Evolutionary conservation across 1,140 invertebrate genomes (phyloP), one percentile per base, ranked within the genome.

Genomic region (Drosophila mayri): DNA sequence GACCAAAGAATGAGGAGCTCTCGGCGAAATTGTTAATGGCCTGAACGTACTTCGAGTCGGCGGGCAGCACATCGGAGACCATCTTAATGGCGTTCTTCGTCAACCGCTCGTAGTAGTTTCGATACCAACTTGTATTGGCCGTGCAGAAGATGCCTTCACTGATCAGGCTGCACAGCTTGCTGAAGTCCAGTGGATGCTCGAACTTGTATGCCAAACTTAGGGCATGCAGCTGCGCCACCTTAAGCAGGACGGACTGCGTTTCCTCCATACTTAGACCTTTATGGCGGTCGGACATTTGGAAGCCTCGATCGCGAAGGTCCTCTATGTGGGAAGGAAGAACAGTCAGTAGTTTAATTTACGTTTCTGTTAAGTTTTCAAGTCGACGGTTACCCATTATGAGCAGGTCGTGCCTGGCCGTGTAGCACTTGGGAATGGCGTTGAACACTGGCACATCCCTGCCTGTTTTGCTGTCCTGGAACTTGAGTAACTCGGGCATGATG

Each of bases 41-140:
- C 1, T 90, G 91, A 76, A 96, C 92, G 64, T 96, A 95, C 66
- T 94, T 94, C 3, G 94, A 93, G 67, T 93, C 91, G 77, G 92
- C 85, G 5, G 94, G 93, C 32, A 96, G 90, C 16, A 94, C 94
- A 63, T 95, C 94, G 12, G 94, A 93, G 1, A 93, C 95, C 95
- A 96, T 96, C 30, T 93, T 93, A 44, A 96, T 93, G 10, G 95
- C 95, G 74, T 96, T 96, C 52, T 93, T 93, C 2, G 93, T 94
- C 0, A 95, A 95, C 49, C 94, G 93, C 16, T 94, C 93, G 83
- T 96, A 96, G 76, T 96, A 96, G 38, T 95, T 94, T 66, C 94
- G 94, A 77, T 96, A 96, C 94, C 95, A 96, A 49, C 95, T 94
- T 65, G 94, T 94, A 73, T 96, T 95, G 80, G 95, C 94, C 20